Evolutionary conservation across 2,113 vertebrate species (phyloP).

Genomic region (Pipa parva): DNA sequence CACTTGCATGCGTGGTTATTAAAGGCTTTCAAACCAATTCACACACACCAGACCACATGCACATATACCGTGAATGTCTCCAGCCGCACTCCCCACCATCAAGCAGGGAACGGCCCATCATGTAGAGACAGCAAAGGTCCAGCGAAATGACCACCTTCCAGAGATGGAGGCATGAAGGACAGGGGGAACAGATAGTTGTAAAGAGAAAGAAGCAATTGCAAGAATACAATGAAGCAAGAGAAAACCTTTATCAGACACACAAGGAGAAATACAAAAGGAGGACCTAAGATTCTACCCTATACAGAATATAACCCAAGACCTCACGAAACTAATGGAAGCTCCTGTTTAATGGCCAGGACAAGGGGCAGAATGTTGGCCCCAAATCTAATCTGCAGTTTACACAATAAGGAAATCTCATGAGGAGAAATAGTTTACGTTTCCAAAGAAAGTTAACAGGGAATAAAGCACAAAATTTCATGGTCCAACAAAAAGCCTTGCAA

Average conservation of each 20-base stretch:
- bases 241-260: too few species aligned
- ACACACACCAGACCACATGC: slow-evolving; percentile 17
- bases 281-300: neutral
- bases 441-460: too few species aligned
- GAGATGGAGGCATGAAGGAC: slow-evolving; percentile 31
- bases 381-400: too few species aligned
- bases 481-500: too few species aligned
- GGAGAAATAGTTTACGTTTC: too few species aligned
- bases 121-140: slow-evolving; percentile 55
- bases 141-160: slow-evolving; percentile 30
- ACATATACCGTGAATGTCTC: slow-evolving; percentile 26
- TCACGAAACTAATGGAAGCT: too few species aligned
- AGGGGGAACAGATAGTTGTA: slow-evolving; percentile 26
- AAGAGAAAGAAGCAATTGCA: neutral
- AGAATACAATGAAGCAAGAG: slow-evolving; percentile 12
- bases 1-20: too few species aligned
- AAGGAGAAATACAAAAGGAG: neutral
- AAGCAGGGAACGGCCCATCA: slow-evolving; percentile 8
- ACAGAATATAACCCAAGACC: neutral
- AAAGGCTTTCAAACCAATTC: too few species aligned
- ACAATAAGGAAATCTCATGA: too few species aligned
- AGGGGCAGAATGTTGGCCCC: too few species aligned
- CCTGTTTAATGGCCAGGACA: too few species aligned
- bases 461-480: too few species aligned
- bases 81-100: neutral